Evolutionary conservation across 92 coral and sea anemone species (phyloP).

Genomic region (Isaurus tuberculatus): DNA sequence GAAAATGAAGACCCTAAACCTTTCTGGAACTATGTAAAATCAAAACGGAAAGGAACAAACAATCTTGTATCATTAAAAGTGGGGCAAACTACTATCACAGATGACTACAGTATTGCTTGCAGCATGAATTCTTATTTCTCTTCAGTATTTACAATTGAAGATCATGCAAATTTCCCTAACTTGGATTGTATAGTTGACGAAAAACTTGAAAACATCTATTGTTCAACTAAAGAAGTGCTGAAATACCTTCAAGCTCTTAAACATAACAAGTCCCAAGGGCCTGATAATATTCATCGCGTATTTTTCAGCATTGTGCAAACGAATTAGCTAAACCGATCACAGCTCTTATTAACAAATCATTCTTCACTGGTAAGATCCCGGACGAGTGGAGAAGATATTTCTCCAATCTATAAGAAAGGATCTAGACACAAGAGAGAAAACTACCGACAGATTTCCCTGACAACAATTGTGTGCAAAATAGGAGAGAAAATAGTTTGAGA

Average conservation of each 20-base stretch:
- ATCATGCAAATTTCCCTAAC: constrained; percentile 46
- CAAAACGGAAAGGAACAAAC: constrained; percentile 58
- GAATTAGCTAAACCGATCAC: constrained; percentile 58
- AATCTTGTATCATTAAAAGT: constrained; percentile 35
- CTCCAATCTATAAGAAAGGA: constrained; percentile 67
- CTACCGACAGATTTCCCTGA: constrained; percentile 66
- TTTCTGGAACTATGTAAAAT: not conserved
- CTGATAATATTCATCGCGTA: constrained; percentile 48
- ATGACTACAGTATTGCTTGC: constrained; percentile 7
- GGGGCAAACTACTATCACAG: not conserved
- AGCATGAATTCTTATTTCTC: constrained; percentile 39
- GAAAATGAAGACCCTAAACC: not conserved
- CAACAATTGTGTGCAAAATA: constrained; percentile 63
- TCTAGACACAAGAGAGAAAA: constrained; percentile 60
- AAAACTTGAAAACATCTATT: constrained; percentile 19
- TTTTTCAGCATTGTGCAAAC: constrained; percentile 51
- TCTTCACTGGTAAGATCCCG: constrained; percentile 42
- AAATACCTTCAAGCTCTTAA: constrained; percentile 51
- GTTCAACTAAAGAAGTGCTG: constrained; percentile 41
- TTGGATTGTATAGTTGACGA: constrained; percentile 27
- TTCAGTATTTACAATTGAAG: constrained; percentile 50
- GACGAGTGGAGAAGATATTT: constrained; percentile 45
- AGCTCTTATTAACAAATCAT: constrained; percentile 53
- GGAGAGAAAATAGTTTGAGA: constrained; percentile 53
- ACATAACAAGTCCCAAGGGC: constrained; percentile 64